phyloP scores from a whole-genome alignment of 1,140 invertebrate species.

The Pseudomyrmex dendroicus region DNA sequence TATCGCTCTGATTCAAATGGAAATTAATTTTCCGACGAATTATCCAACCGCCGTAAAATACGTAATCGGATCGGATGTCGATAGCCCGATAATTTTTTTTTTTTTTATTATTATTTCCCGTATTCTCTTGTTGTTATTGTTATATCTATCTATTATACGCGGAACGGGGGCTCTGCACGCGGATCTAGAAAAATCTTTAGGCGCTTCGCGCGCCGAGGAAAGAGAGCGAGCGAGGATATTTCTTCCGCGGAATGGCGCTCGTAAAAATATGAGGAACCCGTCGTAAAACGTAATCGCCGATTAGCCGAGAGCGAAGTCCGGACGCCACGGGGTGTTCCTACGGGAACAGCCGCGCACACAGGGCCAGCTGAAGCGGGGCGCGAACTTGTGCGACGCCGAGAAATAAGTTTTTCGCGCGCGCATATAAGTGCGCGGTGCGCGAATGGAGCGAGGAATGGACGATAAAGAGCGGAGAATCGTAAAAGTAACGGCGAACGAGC shows the following conservation, averaged over 20 bases:
- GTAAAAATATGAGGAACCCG: conserved; percentile 74
- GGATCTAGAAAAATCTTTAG: conserved; percentile 54
- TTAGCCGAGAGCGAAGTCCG: conserved; percentile 64
- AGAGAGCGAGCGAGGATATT: conserved; percentile 51
- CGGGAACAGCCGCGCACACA: neutral
- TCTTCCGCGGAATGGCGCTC: conserved; percentile 59
- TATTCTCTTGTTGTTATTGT: conserved; percentile 6
- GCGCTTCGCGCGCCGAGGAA: neutral
- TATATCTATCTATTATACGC: neutral
- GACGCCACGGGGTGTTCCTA: conserved; percentile 11
- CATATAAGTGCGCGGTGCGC: neutral
- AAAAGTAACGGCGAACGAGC: conserved; percentile 62
- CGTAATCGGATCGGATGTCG: conserved; percentile 1
- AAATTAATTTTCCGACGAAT: conserved; percentile 52
- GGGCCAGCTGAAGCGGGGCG: conserved; percentile 15
- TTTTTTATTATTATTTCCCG: conserved; percentile 30
- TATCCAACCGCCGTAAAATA: conserved; percentile 30
- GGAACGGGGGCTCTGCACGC: conserved; percentile 11
- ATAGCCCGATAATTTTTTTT: neutral
- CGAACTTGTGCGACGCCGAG: neutral
- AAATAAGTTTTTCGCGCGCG: conserved; percentile 41
- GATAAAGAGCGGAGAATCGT: conserved; percentile 63
- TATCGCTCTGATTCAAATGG: conserved; percentile 17
- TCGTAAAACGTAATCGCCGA: conserved; percentile 77
- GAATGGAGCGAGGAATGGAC: conserved; percentile 7